A percentile compares a stretch with the other conserved stretches of the same genome.
phyloP scores from a whole-genome alignment of 1,140 invertebrate genomes.

The Rhopalosiphum maidis region DNA sequence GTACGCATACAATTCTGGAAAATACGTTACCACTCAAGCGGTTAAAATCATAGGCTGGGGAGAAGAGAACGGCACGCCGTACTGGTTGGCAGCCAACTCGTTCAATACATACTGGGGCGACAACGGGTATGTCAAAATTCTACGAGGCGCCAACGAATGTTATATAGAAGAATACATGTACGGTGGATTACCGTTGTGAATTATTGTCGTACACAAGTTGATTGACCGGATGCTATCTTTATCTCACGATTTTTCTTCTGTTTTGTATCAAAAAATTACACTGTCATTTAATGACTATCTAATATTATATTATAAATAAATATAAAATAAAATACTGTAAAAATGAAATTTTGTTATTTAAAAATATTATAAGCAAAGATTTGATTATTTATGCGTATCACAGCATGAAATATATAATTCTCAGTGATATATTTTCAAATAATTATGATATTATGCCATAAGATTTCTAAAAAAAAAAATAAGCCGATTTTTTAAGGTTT shows the following conservation, averaged over 20 bases:
- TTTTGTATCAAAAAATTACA: not conserved
- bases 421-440: too few relatives aligned
- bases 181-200: conserved; percentile 73
- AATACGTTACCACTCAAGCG: conserved; percentile 80
- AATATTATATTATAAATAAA: not conserved
- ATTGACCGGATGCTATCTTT: not conserved
- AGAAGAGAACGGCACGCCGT: conserved; percentile 63
- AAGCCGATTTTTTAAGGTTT: not conserved
- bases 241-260: not conserved
- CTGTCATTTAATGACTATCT: not conserved
- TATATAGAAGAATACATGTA: conserved; percentile 73
- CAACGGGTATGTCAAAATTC: conserved; percentile 66
- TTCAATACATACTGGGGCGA: conserved; percentile 69
- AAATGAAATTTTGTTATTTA: not conserved
- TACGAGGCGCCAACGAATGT: conserved; percentile 76
- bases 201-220: too few relatives aligned
- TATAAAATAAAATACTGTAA: not conserved
- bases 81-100: conserved; percentile 66
- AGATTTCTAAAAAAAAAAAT: not conserved
- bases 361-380: not conserved
- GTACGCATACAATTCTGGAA: conserved; percentile 64
- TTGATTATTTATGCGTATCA: not conserved
- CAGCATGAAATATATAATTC: not conserved
- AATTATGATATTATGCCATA: too few relatives aligned
- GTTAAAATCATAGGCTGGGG: conserved; percentile 84